Base-by-base conservation (phyloP, 2,888 invertebrate species). In the Deroplatys truncata region DNA sequence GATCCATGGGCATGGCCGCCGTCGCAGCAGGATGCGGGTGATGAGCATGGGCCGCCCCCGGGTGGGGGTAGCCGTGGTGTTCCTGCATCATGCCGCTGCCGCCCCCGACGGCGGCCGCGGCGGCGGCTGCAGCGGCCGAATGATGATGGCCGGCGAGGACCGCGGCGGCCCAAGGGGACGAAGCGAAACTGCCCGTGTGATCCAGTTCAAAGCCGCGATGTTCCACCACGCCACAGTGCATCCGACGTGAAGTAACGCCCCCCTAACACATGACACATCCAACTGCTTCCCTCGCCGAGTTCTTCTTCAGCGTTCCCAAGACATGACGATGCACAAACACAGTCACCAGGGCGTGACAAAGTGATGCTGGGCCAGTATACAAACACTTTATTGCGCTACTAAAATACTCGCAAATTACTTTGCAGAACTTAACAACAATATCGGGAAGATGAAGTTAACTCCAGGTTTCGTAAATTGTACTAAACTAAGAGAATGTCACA, bases 1-100 rank as follows among this genome's bases (percentile, higher is more conserved):
- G 95, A 93, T 98, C 98, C 98, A 98, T 98, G 88, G 98, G 98
- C 96, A 97, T 96, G 89, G 94, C 93, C 89, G 92, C 92, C 85
- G 91, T 91, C 86, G 92, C 91, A 35, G 90, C 88, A 13, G 88
- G 84, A 90, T 88, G 84, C 88, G 90, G 88, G 89, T 93, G 92
- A 95, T 94, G 29, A 94, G 94, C 92, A 95, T 96, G 92, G 95
- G 95, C 93, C 95, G 95, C 90, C 95, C 95, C 92, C 92, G 92
- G 90, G 92, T 92, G 88, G 92, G 92, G 89, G 92, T 92, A 92
- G 88, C 92, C 92, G 89, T 93, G 91, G 90, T 93, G 93, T 89
- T 93, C 93, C 84, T 93, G 93, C 92, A 88, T 93, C 92, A 90
- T 93, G 92, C 94, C 93, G 88, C 95, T 96, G 91, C 93, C 93